Evolutionary conservation across 2,113 vertebrate species (phyloP).

Genomic region (Cacatua alba): DNA sequence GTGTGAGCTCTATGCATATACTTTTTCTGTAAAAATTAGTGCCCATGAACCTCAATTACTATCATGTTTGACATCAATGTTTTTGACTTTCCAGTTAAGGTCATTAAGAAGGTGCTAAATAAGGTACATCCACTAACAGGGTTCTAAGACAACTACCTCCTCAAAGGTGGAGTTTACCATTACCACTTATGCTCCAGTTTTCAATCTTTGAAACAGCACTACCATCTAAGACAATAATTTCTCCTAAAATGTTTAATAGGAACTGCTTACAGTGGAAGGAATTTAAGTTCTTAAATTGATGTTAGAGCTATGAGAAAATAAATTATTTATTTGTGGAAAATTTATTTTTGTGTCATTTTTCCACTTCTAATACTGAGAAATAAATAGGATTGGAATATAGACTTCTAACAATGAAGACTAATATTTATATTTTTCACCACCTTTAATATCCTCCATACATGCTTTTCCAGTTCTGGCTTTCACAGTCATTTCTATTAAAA

Average conservation of each 20-base stretch:
- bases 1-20: background rate
- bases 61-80: background rate
- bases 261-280: background rate
- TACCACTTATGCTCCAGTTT: background rate
- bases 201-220: background rate
- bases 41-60: background rate
- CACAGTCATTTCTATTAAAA: background rate
- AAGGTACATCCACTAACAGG: background rate
- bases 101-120: background rate
- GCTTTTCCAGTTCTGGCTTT: background rate
- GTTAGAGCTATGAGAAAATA: background rate
- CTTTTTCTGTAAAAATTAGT: background rate
- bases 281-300: background rate
- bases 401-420: background rate
- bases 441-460: background rate
- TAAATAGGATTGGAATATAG: background rate
- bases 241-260: background rate
- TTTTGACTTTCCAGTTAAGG: background rate
- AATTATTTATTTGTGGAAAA: background rate
- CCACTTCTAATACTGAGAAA: background rate
- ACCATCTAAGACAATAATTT: background rate
- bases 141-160: background rate
- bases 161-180: background rate
- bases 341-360: background rate
- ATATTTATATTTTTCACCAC: background rate